Conservation (phyloP, 2,797 vertebrate genomes). For the Sebastes aleutianus region DNA sequence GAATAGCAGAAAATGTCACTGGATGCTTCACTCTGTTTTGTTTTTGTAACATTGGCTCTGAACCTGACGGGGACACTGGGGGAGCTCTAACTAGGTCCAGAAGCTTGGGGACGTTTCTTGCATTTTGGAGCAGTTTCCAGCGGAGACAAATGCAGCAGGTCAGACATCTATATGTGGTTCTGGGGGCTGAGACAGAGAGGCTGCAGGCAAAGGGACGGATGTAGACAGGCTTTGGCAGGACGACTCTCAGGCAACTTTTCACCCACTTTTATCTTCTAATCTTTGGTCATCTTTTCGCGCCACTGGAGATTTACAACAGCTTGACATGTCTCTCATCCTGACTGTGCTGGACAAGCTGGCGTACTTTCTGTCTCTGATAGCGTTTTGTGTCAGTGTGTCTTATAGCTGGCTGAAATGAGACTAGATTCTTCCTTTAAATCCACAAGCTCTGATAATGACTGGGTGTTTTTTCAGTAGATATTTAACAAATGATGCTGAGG, state of each 20-base stretch:
- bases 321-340: conserved; percentile 74
- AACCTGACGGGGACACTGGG: conserved; percentile 33
- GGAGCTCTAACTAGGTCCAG: conserved; percentile 69
- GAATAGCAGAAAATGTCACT: conserved; percentile 75
- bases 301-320: neutral
- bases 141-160: conserved; percentile 81
- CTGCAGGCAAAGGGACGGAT: conserved; percentile 10
- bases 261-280: neutral
- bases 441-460: conserved; percentile 18
- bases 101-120: conserved; percentile 72
- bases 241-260: neutral
- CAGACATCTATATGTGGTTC: conserved; percentile 70
- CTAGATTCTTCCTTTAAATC: conserved; percentile 1
- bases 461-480: conserved; percentile 24
- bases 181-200: conserved; percentile 25
- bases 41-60: conserved; percentile 56
- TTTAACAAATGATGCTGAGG: conserved; percentile 27
- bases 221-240: neutral
- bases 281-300: neutral
- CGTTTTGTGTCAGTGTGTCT: conserved; percentile 73
- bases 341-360: conserved; percentile 74
- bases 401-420: conserved; percentile 75
- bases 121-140: conserved; percentile 76
- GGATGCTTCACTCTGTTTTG: conserved; percentile 76
- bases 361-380: conserved; percentile 73